Base-by-base conservation (phyloP, 64 coral and sea anemone genomes). In the Stichodactyla helianthus region DNA sequence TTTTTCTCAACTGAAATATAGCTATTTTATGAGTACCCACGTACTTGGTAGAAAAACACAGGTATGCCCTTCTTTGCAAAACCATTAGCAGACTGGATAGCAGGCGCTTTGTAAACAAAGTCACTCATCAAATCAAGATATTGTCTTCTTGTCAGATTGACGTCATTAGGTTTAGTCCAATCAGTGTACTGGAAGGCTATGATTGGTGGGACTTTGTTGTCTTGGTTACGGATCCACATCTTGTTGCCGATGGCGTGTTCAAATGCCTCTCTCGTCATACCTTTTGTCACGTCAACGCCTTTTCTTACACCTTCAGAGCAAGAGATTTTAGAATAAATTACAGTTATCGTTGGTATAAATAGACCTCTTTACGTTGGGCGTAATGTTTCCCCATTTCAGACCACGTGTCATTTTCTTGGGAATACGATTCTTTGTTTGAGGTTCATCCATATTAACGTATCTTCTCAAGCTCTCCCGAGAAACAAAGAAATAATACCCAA, bases 151-250 rank as follows among this genome's bases (percentile, higher is more conserved):
- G 90, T 84, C 12, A 89, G 53, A 53, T 83, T 86, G n/a, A 84
- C 86, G 65, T 92, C 85, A 44, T 82, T 68, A 28, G 55, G 58
- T 31, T 95, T 95, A 4, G 62, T 60, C 93, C 93, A 95, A 25
- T 95, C 90, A 7, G 90, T 86, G 51, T 95, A 95, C 50, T 92
- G 51, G 59, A 91, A 89, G 57, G 88, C 83, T 2, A 95, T 85
- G 14, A 91, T 68, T 57, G 92, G 70, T 5, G 84, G 14, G 22
- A 95, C 63, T 77, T 81, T 80, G 3, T 88, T 50, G 83, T 89
- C 79, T 86, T 95, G 93, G 65, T 86, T 56, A 16, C 84, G 76
- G 10, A 85, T 56, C 93, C 93, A 95, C 56, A 83, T 92, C 59
- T 89, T 11, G 23, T 87, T 71, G 31, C 44, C 51, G 15, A 95